Percentiles rank a stretch among this genome's conserved stretches.
Conservation (phyloP, 2,113 vertebrate genomes). For the Dissostichus mawsoni region DNA sequence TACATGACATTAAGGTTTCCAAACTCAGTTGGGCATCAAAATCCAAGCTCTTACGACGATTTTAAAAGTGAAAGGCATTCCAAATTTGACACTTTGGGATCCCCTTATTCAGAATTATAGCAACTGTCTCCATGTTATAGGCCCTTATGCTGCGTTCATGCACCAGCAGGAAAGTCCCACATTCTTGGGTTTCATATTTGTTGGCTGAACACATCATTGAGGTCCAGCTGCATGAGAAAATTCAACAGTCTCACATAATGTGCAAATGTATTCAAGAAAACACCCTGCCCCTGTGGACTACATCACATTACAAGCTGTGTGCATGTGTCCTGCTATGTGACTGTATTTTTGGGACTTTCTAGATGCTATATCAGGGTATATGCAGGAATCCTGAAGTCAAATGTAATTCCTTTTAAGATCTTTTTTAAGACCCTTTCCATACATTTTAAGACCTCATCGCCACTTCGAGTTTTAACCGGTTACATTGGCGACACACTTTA, state of each 20-base stretch:
- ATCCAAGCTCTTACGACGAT: background rate
- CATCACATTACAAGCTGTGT: background rate
- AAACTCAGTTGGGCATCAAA: background rate
- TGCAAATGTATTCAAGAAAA: background rate
- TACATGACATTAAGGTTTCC: slow-evolving; percentile 21
- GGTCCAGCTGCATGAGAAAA: slow-evolving; percentile 3
- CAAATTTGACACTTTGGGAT: background rate
- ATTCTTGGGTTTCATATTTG: background rate
- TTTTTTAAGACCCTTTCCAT: too few species aligned
- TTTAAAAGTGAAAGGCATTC: background rate
- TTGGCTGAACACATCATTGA: background rate
- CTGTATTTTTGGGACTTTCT: background rate
- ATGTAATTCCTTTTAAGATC: too few species aligned
- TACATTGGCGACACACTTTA: too few species aligned
- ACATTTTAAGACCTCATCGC: too few species aligned
- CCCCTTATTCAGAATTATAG: background rate
- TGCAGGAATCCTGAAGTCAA: too few species aligned
- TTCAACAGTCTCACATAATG: background rate
- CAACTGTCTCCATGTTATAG: background rate
- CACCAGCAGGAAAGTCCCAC: slow-evolving; percentile 24
- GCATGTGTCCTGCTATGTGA: too few species aligned
- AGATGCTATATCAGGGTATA: background rate
- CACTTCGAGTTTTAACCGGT: too few species aligned
- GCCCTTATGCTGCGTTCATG: background rate
- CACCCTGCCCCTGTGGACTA: background rate